A percentile compares a stretch with the other conserved stretches of the same genome.
Conservation (phyloP, 2,113 vertebrate genomes). For the Empidonax alnorum region DNA sequence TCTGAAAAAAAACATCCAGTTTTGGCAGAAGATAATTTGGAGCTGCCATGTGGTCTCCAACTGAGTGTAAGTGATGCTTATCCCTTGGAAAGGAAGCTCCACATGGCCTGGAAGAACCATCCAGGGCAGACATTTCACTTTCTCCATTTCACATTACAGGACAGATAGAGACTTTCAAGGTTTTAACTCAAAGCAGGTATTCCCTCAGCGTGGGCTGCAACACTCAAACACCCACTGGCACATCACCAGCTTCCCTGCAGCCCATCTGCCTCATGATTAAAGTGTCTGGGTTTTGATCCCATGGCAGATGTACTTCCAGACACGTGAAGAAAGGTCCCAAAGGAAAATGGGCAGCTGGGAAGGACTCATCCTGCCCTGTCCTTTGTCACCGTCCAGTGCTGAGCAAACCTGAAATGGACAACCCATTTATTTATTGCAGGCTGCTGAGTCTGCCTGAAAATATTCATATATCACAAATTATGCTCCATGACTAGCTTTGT, state of each 20-base stretch:
- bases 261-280: background rate
- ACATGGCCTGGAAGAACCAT: fast-evolving
- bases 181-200: background rate
- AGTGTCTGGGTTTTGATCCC: background rate
- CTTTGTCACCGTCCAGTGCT: background rate
- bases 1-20: background rate
- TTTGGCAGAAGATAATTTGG: background rate
- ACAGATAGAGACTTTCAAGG: background rate
- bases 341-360: background rate
- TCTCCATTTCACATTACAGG: background rate
- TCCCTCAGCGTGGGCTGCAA: fast-evolving
- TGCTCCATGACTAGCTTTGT: conserved; percentile 6
- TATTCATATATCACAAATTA: conserved; percentile 18
- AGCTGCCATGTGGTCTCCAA: background rate
- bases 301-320: background rate
- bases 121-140: background rate
- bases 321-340: fast-evolving
- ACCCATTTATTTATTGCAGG: conserved; percentile 40
- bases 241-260: background rate
- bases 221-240: background rate
- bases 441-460: conserved; percentile 41
- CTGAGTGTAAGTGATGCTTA: background rate
- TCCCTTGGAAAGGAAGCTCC: background rate
- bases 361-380: background rate
- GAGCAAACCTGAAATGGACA: background rate